phyloP scores from a whole-genome alignment of 2,113 vertebrate species.

The Stictonetta naevosa region DNA sequence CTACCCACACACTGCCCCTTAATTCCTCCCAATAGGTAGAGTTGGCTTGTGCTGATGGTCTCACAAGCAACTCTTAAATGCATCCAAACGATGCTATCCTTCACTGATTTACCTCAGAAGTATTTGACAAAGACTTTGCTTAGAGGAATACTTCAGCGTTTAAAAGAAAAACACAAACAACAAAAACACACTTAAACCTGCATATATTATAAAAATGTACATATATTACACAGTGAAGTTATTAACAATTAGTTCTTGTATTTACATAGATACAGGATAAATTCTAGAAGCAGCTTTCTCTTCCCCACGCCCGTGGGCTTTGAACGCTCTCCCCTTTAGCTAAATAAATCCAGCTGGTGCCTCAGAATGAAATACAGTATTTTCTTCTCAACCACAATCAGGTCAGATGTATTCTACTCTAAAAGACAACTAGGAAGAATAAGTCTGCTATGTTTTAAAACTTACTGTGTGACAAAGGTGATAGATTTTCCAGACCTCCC shows the following conservation, averaged over 20 bases:
- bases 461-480: conserved; percentile 97
- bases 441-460: not conserved
- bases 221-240: not conserved
- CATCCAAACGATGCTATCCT: not conserved
- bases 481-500: conserved; percentile 95
- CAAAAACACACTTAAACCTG: not conserved
- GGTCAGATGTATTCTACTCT: not conserved
- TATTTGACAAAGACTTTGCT: not conserved
- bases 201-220: not conserved
- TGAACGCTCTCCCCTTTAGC: not conserved
- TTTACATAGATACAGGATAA: not conserved
- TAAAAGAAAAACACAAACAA: not conserved
- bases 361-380: not conserved
- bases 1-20: not conserved
- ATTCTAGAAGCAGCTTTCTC: not conserved
- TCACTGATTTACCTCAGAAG: not conserved
- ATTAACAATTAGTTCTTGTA: not conserved
- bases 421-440: not conserved
- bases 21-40: not conserved
- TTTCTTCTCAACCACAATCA: not conserved
- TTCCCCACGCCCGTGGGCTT: not conserved
- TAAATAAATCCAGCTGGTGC: not conserved
- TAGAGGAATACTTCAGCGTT: not conserved
- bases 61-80: not conserved
- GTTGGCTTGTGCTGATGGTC: not conserved